phyloP scores from a whole-genome alignment of 2,888 invertebrate species.

The Cephalotes varians region DNA sequence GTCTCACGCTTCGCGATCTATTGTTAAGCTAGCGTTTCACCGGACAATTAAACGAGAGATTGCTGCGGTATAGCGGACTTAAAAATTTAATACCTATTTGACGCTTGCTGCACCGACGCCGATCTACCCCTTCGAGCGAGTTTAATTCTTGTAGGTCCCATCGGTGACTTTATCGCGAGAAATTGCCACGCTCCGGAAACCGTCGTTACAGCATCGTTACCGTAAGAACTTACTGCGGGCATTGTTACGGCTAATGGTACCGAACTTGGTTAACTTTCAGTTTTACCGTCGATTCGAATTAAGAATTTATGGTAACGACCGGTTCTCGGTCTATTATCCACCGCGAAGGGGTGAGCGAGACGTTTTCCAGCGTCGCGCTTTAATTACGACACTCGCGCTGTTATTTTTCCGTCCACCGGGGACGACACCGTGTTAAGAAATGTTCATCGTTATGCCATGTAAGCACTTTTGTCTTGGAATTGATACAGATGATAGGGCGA shows the following conservation, averaged over 20 bases:
- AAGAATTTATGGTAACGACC: conserved; percentile 85
- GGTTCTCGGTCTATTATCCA: conserved; percentile 68
- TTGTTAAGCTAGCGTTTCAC: not conserved
- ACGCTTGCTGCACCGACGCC: conserved; percentile 65
- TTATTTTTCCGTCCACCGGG: conserved; percentile 58
- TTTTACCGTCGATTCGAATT: conserved; percentile 85
- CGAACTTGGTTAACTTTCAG: conserved; percentile 85
- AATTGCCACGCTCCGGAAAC: conserved; percentile 81
- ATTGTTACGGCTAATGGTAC: conserved; percentile 85
- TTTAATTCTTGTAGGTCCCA: conserved; percentile 84
- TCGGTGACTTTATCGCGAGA: conserved; percentile 85
- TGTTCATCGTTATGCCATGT: conserved; percentile 34
- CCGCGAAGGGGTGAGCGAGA: conserved; percentile 60
- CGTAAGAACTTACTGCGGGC: conserved; percentile 83
- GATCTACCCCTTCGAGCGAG: conserved; percentile 78
- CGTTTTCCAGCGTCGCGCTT: conserved; percentile 66
- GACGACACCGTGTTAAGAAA: not conserved
- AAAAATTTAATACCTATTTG: conserved; percentile 75
- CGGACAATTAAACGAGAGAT: conserved; percentile 50
- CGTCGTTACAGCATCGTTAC: conserved; percentile 85
- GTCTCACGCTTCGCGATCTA: not conserved
- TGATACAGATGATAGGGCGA: conserved; percentile 22
- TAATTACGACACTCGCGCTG: conserved; percentile 68
- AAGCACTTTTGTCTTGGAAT: conserved; percentile 33
- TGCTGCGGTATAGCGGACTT: conserved; percentile 45